Base-by-base conservation (phyloP, 2,888 invertebrate genomes). In the Vandiemenella viatica region DNA sequence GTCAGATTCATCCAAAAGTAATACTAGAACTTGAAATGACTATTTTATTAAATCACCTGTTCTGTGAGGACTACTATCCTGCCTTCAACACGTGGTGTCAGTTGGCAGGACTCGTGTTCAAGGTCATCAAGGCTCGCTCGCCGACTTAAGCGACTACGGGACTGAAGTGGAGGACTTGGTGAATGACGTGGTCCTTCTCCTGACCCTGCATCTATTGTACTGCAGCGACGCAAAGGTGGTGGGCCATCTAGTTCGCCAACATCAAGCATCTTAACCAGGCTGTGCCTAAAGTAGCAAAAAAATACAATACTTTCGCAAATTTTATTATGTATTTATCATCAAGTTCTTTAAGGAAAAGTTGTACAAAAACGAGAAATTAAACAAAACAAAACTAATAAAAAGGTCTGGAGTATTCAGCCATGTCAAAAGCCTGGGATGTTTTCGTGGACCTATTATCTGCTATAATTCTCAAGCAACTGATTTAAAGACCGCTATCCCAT, bases 11-110 rank as follows among this genome's bases (percentile, higher is more conserved):
- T 13, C n/a, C 13, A 13, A 3, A 4, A 32, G 3, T 32, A 4
- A 4, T 32, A 32, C 32, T 3, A 13, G 32, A 13, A 32, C 3
- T 32, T 10, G 4, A 32, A 32, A 26, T 26, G 26, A 26, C 6
- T 8, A 26, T 13, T 40, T 40, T 40, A 4, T 40, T 15, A n/a
- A 1, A 5, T 15, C 10, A 88, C 88, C 75, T 87, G 83, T 26
- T 80, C 79, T 55, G 75, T 80, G 26, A 88, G 72, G 20, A 82
- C 67, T 15, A 85, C 72, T 56, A 91, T 91, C 58, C 91, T 72
- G 59, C 86, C 83, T 60, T 91, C 89, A 1, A 84, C 68, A 62
- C 77, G 77, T 0, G 91, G 91, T 23, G 86, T 81, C 54, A 91
- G 67, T 55, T 83, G 82, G 63, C 86, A 86, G 1, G 83, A 79